These are phyloP conservation scores for Falco berigora DNA, from an alignment of 2,797 vertebrate species.

Conservation along the genomic window DNA sequence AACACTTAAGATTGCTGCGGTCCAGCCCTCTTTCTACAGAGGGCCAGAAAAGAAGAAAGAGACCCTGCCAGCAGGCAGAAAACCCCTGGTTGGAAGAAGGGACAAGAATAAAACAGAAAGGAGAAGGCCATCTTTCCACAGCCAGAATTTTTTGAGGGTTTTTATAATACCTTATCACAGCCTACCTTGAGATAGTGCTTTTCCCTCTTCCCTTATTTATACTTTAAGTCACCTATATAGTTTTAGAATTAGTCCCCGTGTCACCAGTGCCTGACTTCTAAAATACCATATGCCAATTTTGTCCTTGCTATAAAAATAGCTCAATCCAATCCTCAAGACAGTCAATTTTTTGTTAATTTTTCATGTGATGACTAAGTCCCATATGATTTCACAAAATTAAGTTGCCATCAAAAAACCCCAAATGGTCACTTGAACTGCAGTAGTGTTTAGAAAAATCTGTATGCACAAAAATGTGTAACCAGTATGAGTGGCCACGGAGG, in stretches of 20 bases:
- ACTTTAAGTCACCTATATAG: background rate
- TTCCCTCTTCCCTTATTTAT: background rate
- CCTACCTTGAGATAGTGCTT: background rate
- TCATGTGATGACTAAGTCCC: background rate
- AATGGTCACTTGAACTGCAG: background rate
- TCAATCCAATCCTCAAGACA: background rate
- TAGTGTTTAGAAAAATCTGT: background rate
- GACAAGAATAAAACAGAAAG: background rate
- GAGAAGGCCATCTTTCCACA: background rate
- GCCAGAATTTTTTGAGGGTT: background rate
- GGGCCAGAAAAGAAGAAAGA: background rate
- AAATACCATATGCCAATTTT: background rate
- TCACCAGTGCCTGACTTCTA: background rate
- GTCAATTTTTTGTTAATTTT: background rate
- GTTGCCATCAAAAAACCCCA: background rate
- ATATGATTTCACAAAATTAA: background rate
- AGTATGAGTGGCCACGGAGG: background rate
- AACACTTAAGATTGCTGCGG: background rate
- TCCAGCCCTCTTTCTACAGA: background rate
- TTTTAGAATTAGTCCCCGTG: background rate
- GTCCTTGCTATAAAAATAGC: background rate
- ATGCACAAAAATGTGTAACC: background rate
- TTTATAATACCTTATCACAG: background rate
- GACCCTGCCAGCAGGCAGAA: background rate
- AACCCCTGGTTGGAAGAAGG: background rate